Evolutionary conservation across 2,888 invertebrate genomes (phyloP), one percentile per base, ranked within the genome.

Genomic region (Meliscaeva auricollis): DNA sequence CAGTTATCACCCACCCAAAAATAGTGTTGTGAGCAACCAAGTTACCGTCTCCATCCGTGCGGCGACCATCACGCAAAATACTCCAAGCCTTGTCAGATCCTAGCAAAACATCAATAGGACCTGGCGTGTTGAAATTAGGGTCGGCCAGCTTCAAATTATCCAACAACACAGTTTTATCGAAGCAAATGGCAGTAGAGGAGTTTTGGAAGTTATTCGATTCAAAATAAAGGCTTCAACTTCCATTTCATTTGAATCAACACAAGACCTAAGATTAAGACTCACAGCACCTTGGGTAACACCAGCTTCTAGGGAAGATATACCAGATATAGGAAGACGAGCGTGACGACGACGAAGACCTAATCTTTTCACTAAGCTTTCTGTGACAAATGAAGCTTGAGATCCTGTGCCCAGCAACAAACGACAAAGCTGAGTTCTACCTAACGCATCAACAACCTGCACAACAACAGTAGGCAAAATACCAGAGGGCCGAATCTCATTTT

Each of bases 241-340:
- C 15, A 48, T 17, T 44, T 44, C 44, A 5, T 44, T 44, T 48
- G 48, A 48, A 48, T 48, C 17, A 17, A 48, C 5, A 48, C 48
- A 48, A 1, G 48, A 48, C 17, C 7, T 48, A 17, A 30, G 58
- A 17, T 5, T n/a, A 3, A 44, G 44, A 13, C 11, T 62, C n/a
- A 62, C 62, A 26, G 44, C 62, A 41, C 44, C 62, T 6, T 62
- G 62, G 1, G 62, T 62, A 62, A 62, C 41, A 22, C 44, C 62
- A 38, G 62, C 62, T 62, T 62, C 62, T 11, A 44, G 22, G 3
- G 41, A 62, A 13, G 41, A 62, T 9, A 62, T 62, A 3, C 44
- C 44, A n/a, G 62, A 62, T 5, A 62, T 62, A 26, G 44, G 62
- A 20, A 62, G 4, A 13, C 62, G 62, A 17, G 26, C 60, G 38